Base-by-base conservation (phyloP, 2,797 vertebrate species). In the Tokudaia tokunoshimensis region DNA sequence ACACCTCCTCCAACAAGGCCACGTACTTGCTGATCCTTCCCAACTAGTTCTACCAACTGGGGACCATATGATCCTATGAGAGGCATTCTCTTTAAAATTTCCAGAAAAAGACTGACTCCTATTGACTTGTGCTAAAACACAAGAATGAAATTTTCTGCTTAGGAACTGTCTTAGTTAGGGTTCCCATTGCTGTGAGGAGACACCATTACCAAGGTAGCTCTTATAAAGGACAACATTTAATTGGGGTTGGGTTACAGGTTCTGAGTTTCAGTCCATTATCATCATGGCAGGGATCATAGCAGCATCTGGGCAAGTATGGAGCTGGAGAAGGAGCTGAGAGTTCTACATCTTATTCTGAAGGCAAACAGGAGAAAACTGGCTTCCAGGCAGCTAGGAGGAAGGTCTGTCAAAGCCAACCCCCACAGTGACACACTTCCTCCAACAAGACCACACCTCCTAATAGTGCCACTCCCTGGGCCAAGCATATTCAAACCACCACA, bases 41-140 rank as follows among this genome's bases (percentile, higher is more conserved):
- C 24, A 63, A 83, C 29, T 47, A 83, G 15, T 47, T 47, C 8
- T 83, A 47, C 2, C 26, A 83, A 63, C 59, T 47, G 14, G 81
- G 41, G 59, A 83, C 26, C 4, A 83, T 61, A 41, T 47, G 15
- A 83, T 26, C 59, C 17, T 29, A 61, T 63, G 59, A 41, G 26
- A 63, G 37, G 37, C 15, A 44, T 63, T 19, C 81, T 19, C 4
- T 31, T 63, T 11, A 63, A 47, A 63, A 47, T 26, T 37, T 61
- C 24, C 37, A 37, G 55, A 59, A 61, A 26, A 63, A 44, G 15
- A 63, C 59, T 19, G 9, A 63, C 31, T 63, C 57, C 37, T 63
- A 65, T 52, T 96, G 79, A 52, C 29, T 93, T 76, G n/a, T 80
- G 44, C 44, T 81, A 89, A 61, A 91, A 55, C 17, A 24, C 84